Conservation (phyloP, 2,888 invertebrate species). For the Rotaria magnacalcarata region DNA sequence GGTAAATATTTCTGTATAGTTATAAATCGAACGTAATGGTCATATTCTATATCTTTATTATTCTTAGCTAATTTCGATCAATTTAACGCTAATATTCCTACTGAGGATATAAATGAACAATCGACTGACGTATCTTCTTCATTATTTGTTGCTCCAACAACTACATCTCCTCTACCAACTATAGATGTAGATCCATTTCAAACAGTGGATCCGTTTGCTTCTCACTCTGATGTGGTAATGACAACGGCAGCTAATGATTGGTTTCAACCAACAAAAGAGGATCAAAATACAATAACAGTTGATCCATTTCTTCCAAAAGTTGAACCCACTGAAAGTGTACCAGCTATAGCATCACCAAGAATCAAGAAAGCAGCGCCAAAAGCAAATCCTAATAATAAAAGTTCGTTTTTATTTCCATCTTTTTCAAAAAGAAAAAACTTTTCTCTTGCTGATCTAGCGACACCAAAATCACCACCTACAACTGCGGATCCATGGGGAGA, state of each 20-base stretch:
- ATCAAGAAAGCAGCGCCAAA: constrained; percentile 23
- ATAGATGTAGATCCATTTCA: constrained; percentile 3
- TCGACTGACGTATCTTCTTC: not conserved
- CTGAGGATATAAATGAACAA: not conserved
- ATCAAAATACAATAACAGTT: not conserved
- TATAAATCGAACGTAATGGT: too few species aligned
- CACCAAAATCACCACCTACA: too few species aligned
- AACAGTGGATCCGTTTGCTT: constrained; percentile 28
- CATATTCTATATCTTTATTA: not conserved
- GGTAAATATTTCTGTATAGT: not conserved
- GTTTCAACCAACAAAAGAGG: not conserved
- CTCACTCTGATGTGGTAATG: not conserved
- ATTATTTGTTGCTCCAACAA: not conserved
- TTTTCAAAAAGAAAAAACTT: not conserved
- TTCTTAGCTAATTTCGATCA: constrained; percentile 5
- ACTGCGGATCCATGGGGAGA: not conserved
- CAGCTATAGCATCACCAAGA: not conserved
- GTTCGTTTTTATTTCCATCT: not conserved
- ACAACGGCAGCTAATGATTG: not conserved
- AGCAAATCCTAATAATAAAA: constrained; percentile 2
- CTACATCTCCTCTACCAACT: not conserved
- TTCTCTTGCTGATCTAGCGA: not conserved
- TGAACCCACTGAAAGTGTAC: not conserved
- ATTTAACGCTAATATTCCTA: not conserved
- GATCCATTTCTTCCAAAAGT: not conserved